phyloP scores from a whole-genome alignment of 1,140 invertebrate genomes.

The Cotesia glomerata region DNA sequence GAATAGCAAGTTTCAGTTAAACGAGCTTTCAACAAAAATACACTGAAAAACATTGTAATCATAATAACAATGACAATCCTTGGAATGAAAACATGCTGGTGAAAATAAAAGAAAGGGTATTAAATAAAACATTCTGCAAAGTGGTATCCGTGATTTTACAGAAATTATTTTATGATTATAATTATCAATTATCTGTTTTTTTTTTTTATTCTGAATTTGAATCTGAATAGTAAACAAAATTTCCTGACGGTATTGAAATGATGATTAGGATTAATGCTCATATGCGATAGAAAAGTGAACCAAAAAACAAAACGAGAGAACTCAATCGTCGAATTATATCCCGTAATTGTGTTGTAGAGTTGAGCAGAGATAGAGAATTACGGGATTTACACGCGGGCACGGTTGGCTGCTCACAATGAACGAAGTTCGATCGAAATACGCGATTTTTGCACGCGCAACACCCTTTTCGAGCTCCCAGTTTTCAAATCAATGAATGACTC shows the following conservation, averaged over 20 bases:
- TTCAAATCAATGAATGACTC: no score
- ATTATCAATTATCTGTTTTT: no score
- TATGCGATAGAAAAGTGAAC: background rate
- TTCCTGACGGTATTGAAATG: background rate
- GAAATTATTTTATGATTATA: no score
- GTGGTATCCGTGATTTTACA: no score
- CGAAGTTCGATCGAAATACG: no score
- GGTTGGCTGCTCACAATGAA: no score
- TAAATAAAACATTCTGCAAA: no score
- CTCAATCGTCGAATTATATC: background rate
- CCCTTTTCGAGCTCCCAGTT: no score
- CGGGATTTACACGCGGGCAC: no score
- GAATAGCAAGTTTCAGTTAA: constrained; percentile 41
- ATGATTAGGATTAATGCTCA: background rate
- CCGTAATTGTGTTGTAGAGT: background rate
- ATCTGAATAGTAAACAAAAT: background rate
- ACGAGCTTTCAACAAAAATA: constrained; percentile 36
- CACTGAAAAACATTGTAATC: background rate
- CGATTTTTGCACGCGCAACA: no score
- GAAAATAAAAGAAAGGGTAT: background rate
- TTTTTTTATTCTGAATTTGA: no score
- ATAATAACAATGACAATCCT: background rate
- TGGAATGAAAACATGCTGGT: constrained; percentile 27
- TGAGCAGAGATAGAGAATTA: background rate
- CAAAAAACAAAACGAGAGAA: constrained; percentile 18